A percentile compares a stretch with the other conserved stretches of the same genome.
Evolutionary conservation across 2,113 vertebrate species (phyloP).

Genomic region (Micronycteris hirsuta): DNA sequence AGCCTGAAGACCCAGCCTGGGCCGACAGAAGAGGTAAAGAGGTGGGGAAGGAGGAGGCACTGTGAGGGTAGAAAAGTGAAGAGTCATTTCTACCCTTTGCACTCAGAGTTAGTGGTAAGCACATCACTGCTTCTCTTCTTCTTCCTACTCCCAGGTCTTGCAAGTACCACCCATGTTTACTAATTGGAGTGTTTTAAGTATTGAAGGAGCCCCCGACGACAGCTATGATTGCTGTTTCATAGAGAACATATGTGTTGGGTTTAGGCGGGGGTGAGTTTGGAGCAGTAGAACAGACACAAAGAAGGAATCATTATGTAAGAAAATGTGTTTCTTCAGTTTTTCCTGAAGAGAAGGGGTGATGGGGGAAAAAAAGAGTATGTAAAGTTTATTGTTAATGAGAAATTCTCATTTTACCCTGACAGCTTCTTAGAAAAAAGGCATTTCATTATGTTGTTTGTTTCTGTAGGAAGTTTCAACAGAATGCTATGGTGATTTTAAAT

Average conservation of each 20-base stretch:
- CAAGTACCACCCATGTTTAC: not conserved
- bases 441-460: conserved; percentile 56
- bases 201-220: not conserved
- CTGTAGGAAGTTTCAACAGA: conserved; percentile 26
- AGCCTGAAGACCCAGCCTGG: not conserved
- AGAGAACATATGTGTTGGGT: not conserved
- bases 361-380: not conserved
- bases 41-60: not conserved
- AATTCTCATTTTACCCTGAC: conserved; percentile 32
- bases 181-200: conserved; percentile 11
- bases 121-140: not conserved
- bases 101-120: not conserved
- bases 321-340: conserved; percentile 20
- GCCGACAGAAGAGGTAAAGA: not conserved
- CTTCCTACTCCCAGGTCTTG: not conserved
- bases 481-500: conserved; percentile 21
- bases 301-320: conserved; percentile 26
- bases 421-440: conserved; percentile 42
- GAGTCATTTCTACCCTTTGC: not conserved
- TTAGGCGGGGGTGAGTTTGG: not conserved
- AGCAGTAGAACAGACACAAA: not conserved
- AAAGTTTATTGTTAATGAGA: conserved; percentile 27
- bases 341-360: not conserved
- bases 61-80: not conserved
- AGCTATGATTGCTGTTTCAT: not conserved